These are phyloP conservation scores for Percopsis transmontana DNA, from an alignment of 2,113 vertebrate species.

Conservation along the genomic window DNA sequence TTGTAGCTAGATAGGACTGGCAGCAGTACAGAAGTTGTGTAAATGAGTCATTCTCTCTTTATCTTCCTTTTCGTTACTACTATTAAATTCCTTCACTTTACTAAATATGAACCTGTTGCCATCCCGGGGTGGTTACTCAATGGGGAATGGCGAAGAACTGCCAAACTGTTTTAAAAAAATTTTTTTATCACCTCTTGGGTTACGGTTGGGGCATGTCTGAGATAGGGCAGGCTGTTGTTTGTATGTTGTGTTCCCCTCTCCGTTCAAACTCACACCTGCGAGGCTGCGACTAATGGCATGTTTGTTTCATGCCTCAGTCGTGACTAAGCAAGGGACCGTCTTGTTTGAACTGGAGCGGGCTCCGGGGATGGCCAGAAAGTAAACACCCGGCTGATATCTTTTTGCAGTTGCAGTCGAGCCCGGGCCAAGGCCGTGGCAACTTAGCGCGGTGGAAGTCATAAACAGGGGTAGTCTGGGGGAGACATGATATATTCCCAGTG, in stretches of 20 bases:
- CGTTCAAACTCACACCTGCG: conserved; percentile 33
- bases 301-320: conserved; percentile 8
- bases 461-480: conserved; percentile 31
- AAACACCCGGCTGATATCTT: conserved; percentile 20
- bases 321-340: conserved; percentile 20
- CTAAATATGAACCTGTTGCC: conserved; percentile 34
- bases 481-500: conserved; percentile 21
- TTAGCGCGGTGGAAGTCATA: conserved; percentile 32
- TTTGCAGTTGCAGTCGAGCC: conserved; percentile 32
- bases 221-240: conserved; percentile 1
- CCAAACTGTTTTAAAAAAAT: conserved; percentile 23
- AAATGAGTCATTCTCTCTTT: conserved; percentile 54
- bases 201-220: conserved; percentile 55
- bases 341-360: conserved; percentile 13
- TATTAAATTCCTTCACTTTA: conserved; percentile 44
- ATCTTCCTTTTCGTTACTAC: conserved; percentile 34
- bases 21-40: conserved; percentile 18
- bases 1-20: background rate
- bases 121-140: conserved; percentile 61
- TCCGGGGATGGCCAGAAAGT: conserved; percentile 6
- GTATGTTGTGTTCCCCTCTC: conserved; percentile 6
- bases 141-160: conserved; percentile 24
- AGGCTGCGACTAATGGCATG: background rate
- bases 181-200: conserved; percentile 24
- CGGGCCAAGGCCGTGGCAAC: conserved; percentile 44